A percentile compares a stretch with the other conserved stretches of the same genome.
Evolutionary conservation across 2,113 vertebrate species (phyloP).

Genomic region (Tautogolabrus adspersus): DNA sequence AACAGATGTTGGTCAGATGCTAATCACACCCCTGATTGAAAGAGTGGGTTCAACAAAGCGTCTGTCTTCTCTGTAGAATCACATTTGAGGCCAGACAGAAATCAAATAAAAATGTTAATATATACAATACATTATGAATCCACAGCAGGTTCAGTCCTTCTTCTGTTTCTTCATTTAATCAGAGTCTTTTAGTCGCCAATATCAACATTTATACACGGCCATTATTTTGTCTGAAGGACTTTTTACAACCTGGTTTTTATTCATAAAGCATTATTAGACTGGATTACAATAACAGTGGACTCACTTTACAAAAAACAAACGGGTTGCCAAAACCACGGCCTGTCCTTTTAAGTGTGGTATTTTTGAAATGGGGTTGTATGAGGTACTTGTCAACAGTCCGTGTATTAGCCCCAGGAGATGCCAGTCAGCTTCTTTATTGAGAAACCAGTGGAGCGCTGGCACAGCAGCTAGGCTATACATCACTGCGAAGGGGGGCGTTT

Average conservation of each 20-base stretch:
- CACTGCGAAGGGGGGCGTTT: too few species aligned
- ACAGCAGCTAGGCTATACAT: too few species aligned
- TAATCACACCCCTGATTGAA: too few species aligned
- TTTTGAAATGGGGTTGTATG: too few species aligned
- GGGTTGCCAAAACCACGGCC: neutral
- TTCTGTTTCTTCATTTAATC: neutral
- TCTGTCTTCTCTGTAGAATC: neutral
- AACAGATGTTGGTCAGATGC: too few species aligned
- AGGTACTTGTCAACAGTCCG: too few species aligned
- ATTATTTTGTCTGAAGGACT: neutral
- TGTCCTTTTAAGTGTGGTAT: neutral
- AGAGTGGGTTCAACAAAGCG: neutral
- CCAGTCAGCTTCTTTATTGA: too few species aligned
- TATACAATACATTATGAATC: neutral
- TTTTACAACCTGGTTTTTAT: neutral
- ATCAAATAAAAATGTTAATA: neutral
- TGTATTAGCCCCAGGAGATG: too few species aligned
- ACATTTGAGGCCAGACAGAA: too few species aligned
- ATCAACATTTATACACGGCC: neutral
- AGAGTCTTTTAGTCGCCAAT: neutral
- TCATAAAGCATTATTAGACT: neutral
- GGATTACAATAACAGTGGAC: neutral
- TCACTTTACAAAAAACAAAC: neutral
- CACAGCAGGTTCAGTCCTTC: neutral
- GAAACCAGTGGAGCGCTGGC: too few species aligned